phyloP scores from a whole-genome alignment of 1,140 invertebrate species.

The Theocolax elegans region DNA sequence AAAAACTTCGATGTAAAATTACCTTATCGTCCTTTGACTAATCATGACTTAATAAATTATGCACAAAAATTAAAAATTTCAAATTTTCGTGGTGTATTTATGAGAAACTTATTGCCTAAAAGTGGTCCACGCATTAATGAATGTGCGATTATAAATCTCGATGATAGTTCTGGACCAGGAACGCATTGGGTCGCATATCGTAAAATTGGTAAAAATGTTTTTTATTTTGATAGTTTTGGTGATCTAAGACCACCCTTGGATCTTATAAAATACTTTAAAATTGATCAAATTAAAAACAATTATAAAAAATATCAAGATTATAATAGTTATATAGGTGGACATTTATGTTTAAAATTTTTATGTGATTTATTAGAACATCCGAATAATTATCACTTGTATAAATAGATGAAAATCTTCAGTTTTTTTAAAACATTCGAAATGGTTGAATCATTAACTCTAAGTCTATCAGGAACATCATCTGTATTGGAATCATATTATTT shows the following conservation, averaged over 20 bases:
- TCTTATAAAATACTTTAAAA: no score
- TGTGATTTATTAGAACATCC: no score
- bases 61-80: no score
- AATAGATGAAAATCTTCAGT: no score
- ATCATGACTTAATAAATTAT: slow-evolving; percentile 45
- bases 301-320: slow-evolving; percentile 34
- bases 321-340: slow-evolving; percentile 28
- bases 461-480: slow-evolving; percentile 36
- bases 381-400: neutral
- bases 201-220: slow-evolving; percentile 46
- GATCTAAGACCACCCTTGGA: no score
- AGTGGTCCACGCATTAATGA: slow-evolving; percentile 47
- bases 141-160: slow-evolving; percentile 49
- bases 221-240: no score
- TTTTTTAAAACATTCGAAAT: no score
- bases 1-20: slow-evolving; percentile 31
- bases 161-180: slow-evolving; percentile 41
- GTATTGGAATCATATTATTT: slow-evolving; percentile 41
- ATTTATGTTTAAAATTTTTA: slow-evolving; percentile 45
- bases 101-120: slow-evolving; percentile 47
- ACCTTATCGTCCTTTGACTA: slow-evolving; percentile 46
- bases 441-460: no score
- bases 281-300: slow-evolving; percentile 33
- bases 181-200: slow-evolving; percentile 56
- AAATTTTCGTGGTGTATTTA: no score